These are phyloP conservation scores for Machimus atricapillus DNA, from an alignment of 2,888 invertebrate genomes.

Conservation along the genomic window DNA sequence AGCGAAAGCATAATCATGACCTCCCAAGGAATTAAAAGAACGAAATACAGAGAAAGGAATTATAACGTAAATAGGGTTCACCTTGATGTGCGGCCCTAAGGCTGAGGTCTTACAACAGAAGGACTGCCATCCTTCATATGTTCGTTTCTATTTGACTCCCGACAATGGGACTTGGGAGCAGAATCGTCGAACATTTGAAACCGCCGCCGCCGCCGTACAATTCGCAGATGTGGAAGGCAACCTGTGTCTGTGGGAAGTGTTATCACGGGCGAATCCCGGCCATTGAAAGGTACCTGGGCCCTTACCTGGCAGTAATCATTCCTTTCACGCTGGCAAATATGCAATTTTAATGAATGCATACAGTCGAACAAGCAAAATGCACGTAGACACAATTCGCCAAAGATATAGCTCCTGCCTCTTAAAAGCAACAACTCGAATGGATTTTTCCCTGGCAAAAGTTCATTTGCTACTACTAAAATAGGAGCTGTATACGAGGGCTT, in stretches of 20 bases:
- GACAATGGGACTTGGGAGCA: background rate
- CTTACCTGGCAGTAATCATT: slow-evolving; percentile 5
- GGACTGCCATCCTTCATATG: background rate
- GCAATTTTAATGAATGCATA: slow-evolving; percentile 21
- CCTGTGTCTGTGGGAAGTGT: background rate
- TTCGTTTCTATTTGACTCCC: background rate
- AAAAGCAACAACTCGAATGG: slow-evolving; percentile 21
- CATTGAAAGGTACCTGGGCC: slow-evolving; percentile 15
- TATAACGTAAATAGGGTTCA: background rate
- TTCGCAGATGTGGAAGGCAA: background rate
- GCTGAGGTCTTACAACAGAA: background rate
- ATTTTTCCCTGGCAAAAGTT: slow-evolving; percentile 20
- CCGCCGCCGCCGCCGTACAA: background rate
- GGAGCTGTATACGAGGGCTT: background rate
- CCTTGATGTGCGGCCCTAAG: background rate
- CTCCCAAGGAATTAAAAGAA: background rate
- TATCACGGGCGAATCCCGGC: slow-evolving; percentile 2
- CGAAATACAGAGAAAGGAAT: background rate
- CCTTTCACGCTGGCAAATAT: slow-evolving; percentile 13
- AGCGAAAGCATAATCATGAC: background rate
- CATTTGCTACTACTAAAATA: slow-evolving; percentile 19
- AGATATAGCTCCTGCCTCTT: background rate
- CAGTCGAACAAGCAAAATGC: background rate
- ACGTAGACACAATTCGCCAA: slow-evolving; percentile 30
- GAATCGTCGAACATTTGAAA: background rate